Evolutionary conservation across 1,140 invertebrate genomes (phyloP), one percentile per base, ranked within the genome.

Genomic region (Eriosoma lanigerum): DNA sequence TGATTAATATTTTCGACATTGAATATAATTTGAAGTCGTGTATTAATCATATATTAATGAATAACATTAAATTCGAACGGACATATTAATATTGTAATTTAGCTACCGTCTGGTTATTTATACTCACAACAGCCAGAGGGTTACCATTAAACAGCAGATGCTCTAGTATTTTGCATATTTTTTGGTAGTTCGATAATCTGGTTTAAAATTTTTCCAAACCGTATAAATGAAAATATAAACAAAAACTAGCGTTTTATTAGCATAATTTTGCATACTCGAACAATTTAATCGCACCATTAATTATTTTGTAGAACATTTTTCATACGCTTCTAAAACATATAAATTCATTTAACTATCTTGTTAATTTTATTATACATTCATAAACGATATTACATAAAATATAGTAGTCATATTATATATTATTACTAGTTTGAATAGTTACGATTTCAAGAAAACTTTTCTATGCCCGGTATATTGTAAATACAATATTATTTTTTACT

Each of bases 221-320:
- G 48, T 68, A 68, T 68, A 48, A 48, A 48, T 38, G 44, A 68
- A 68, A 68, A 68, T 68, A n/a, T n/a, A n/a, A n/a, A n/a, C n/a
- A n/a, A n/a, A n/a, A n/a, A n/a, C n/a, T n/a, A 68, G 48, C 66
- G 46, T 68, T 68, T 68, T 48, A 68, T 68, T 68, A 48, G 66
- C 66, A 68, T 68, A 68, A 68, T 48, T 68, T 68, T 68, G 66
- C 66, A 68, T 68, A 68, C 66, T 48, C 6, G 48, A 26, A 68
- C 13, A 48, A 26, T 48, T 68, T 48, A 68, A 21, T 48, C 3
- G 38, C n/a, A 6, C 38, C 66, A 68, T 68, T 68, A 48, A 68
- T 68, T 68, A 48, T 68, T 68, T 10, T 68, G 44, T 26, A 48
- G 24, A 68, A 46, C 21, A 17, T 68, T 48, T 68, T 68, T 24